Evolutionary conservation across 2,888 invertebrate species (phyloP), one percentile per base, ranked within the genome.

Genomic region (Drosophila nr. perissopoda): DNA sequence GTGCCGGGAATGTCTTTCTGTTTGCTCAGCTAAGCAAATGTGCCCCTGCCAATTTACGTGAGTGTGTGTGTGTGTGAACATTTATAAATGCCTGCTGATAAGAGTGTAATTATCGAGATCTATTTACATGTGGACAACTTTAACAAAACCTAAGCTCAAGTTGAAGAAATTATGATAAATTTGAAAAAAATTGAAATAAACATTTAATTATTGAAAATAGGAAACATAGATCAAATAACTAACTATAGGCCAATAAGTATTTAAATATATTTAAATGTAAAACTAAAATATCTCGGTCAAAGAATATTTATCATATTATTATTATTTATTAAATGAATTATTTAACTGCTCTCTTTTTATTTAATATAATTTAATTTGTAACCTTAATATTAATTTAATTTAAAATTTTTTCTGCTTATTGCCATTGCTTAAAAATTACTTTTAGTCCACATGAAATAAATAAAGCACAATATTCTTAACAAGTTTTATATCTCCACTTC

Each of bases 1-100:
- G 10, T n/a, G 21, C 51, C 40, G 60, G 25, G 56, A 38, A 21
- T 27, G 29, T 60, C 29, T 74, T 60, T 51, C 45, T 59, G 65
- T 73, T 73, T 74, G 78, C 53, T 45, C 57, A 80, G 69, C 67
- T 70, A 71, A 75, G 82, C 71, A 87, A 84, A 78, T 82, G 84
- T 81, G 51, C 49, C 56, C 48, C 54, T 67, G 21, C 51, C 21
- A 21, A 45, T 58, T 49, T 53, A 36, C 25, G 16, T 7, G 5
- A 4, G 6, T n/a, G 57, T 61, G 57, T 48, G 6, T 53, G 45
- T 45, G 10, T 51, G 42, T 25, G 34, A 42, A 25, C 29, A 45
- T 58, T 40, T 66, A 33, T 63, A 63, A 73, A 42, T 64, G 53
- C 25, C 42, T 45, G 29, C 27, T 58, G 63, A 74, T 74, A 74